These are phyloP conservation scores for Ageneiosus marmoratus DNA, from an alignment of 2,113 vertebrate genomes.

Conservation along the genomic window DNA sequence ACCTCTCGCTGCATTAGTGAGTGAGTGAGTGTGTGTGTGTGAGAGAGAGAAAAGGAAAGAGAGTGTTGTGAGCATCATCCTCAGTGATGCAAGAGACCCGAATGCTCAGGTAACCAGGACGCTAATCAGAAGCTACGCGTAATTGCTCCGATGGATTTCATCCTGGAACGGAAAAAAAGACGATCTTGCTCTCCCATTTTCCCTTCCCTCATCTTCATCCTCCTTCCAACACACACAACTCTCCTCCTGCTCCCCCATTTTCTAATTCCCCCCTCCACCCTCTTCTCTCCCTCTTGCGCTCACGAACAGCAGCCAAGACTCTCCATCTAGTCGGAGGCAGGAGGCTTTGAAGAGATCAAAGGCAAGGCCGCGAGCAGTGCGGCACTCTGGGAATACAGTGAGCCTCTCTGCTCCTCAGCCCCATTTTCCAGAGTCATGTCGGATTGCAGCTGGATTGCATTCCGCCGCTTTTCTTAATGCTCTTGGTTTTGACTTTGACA, in stretches of 20 bases:
- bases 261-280: slow-evolving; percentile 34
- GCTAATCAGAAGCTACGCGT: slow-evolving; percentile 90
- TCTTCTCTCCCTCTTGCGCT: slow-evolving; percentile 72
- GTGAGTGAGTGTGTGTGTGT: neutral
- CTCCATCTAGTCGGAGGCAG: slow-evolving; percentile 98
- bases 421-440: slow-evolving; percentile 96
- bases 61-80: too few species aligned
- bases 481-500: slow-evolving; percentile 98
- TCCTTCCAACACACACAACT: slow-evolving; percentile 66
- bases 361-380: slow-evolving; percentile 99
- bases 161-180: slow-evolving; percentile 78
- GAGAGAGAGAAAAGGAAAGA: too few species aligned
- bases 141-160: slow-evolving; percentile 99
- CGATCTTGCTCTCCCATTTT: neutral
- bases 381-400: slow-evolving; percentile 98
- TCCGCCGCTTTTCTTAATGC: slow-evolving; percentile 96
- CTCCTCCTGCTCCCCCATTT: slow-evolving; percentile 31
- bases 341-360: slow-evolving; percentile 99
- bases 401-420: slow-evolving; percentile 97
- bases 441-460: slow-evolving; percentile 98
- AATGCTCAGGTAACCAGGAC: slow-evolving; percentile 97
- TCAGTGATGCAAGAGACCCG: slow-evolving; percentile 82
- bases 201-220: slow-evolving; percentile 38
- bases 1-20: slow-evolving; percentile 48
- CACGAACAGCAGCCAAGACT: slow-evolving; percentile 96